Evolutionary conservation across 2,113 vertebrate species (phyloP).

Genomic region (Epinephelus lanceolatus): DNA sequence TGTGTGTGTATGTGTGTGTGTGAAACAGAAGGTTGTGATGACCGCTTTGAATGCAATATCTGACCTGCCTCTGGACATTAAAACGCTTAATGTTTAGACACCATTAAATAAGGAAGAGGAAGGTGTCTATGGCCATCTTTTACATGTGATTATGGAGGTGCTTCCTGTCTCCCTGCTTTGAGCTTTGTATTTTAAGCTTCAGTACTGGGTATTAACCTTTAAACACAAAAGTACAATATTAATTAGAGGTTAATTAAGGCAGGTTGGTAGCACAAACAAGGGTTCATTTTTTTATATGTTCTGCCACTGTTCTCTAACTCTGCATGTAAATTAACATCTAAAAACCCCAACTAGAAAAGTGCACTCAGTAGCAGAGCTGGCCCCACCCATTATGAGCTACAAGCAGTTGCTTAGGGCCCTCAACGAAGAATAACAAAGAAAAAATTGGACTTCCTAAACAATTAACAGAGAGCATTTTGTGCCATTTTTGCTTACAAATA

Average conservation of each 20-base stretch:
- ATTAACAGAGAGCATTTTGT: too few relatives aligned
- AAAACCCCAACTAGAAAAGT: not conserved
- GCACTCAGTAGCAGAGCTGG: too few relatives aligned
- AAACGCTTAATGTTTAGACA: slow-evolving; percentile 31
- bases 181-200: not conserved
- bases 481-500: too few relatives aligned
- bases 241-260: slow-evolving; percentile 11
- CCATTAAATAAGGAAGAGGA: slow-evolving; percentile 35
- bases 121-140: slow-evolving; percentile 7
- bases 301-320: not conserved
- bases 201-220: slow-evolving; percentile 26
- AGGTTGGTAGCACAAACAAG: not conserved
- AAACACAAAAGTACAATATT: not conserved
- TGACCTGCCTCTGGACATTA: slow-evolving; percentile 46
- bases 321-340: not conserved
- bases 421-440: too few relatives aligned
- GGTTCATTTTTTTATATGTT: not conserved
- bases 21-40: slow-evolving; percentile 23
- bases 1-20: slow-evolving; percentile 19
- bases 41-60: slow-evolving; percentile 37
- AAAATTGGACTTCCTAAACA: too few relatives aligned
- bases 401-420: too few relatives aligned
- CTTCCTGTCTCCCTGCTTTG: not conserved
- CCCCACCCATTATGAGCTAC: too few relatives aligned
- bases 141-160: slow-evolving; percentile 34